Evolutionary conservation across 2,113 vertebrate species (phyloP).

Genomic region (Motacilla tschutschensis): DNA sequence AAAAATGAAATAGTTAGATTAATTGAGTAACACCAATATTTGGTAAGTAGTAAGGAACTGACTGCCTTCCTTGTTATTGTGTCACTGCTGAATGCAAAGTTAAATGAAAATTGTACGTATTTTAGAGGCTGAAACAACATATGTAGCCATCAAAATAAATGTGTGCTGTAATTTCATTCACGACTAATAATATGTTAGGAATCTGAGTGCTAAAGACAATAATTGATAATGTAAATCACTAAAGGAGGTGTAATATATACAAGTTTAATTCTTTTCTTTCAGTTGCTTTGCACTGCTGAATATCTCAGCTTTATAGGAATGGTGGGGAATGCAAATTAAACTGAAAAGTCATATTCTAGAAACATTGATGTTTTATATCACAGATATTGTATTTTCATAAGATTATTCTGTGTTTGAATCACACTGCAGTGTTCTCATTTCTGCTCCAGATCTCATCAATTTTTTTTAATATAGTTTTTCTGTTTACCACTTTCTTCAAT

Average conservation of each 20-base stretch:
- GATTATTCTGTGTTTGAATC: not conserved
- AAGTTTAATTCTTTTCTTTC: not conserved
- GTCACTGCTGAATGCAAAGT: not conserved
- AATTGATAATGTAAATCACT: not conserved
- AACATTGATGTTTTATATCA: not conserved
- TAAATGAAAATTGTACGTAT: not conserved
- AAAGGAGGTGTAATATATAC: not conserved
- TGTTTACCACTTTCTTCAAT: not conserved
- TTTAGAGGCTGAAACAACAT: not conserved
- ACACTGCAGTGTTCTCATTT: not conserved
- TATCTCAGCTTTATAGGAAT: not conserved
- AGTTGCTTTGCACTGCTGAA: not conserved
- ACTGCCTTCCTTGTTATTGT: not conserved
- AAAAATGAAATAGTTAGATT: slow-evolving; percentile 22
- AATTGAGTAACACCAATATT: not conserved
- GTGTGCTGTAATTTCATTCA: not conserved
- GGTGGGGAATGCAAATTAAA: not conserved
- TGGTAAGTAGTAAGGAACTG: not conserved
- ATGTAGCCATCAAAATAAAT: not conserved
- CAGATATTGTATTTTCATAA: not conserved
- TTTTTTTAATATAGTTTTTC: not conserved
- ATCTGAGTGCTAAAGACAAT: not conserved
- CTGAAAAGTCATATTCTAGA: not conserved
- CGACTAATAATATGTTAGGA: not conserved
- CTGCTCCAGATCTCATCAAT: not conserved